Evolutionary conservation across 2,113 vertebrate genomes (phyloP).

Genomic region (Sarotherodon lohbergeri): DNA sequence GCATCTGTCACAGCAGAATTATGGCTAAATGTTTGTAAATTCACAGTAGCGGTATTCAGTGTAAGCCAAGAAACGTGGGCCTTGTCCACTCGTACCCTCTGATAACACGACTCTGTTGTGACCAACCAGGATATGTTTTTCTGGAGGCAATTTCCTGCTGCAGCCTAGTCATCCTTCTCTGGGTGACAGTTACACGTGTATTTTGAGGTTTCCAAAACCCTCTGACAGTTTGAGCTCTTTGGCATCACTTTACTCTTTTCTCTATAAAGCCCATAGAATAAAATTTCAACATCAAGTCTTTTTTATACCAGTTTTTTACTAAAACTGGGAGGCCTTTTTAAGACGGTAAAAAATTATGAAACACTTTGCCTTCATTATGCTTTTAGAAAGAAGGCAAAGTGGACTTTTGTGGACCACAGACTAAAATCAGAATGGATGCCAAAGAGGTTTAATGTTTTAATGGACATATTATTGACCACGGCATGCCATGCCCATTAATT

Average conservation of each 20-base stretch:
- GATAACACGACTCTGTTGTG: slow-evolving; percentile 10
- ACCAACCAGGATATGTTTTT: slow-evolving; percentile 24
- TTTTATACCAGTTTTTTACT: background rate
- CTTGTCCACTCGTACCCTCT: slow-evolving; percentile 30
- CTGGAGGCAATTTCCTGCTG: slow-evolving; percentile 29
- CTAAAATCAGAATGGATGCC: background rate
- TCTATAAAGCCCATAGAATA: background rate
- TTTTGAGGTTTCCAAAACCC: background rate
- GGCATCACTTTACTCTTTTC: background rate
- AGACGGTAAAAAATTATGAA: background rate
- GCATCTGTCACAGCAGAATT: background rate
- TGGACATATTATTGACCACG: background rate
- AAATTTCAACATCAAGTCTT: background rate
- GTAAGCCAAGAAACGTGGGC: background rate
- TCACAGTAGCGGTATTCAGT: background rate
- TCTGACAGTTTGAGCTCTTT: background rate
- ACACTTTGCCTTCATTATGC: background rate
- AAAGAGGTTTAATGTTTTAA: background rate
- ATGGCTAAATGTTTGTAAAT: background rate
- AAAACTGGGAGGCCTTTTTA: background rate
- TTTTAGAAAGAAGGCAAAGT: background rate
- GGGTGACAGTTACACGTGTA: background rate
- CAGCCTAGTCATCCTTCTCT: background rate
- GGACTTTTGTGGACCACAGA: background rate
- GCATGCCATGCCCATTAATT: background rate